Percentiles rank a stretch among this genome's conserved stretches.
These are phyloP conservation scores for Chymomyza fuscimana DNA, from an alignment of 2,888 invertebrate genomes.

Conservation along the genomic window DNA sequence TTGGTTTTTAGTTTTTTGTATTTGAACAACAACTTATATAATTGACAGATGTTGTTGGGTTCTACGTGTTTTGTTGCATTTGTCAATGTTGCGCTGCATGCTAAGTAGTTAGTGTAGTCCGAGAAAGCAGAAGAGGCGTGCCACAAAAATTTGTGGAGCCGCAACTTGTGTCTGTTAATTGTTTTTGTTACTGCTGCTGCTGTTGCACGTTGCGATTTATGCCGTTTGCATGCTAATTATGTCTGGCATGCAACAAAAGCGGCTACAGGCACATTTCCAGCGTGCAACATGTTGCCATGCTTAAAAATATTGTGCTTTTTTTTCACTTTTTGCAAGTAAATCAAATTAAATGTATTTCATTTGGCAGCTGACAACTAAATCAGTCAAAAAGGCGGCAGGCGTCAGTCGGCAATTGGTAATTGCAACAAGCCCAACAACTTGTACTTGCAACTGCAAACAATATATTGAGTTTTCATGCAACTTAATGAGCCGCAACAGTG, in stretches of 20 bases:
- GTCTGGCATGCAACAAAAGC: constrained; percentile 26
- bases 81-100: constrained; percentile 65
- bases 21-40: constrained; percentile 62
- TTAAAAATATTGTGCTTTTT: constrained; percentile 47
- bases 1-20: constrained; percentile 6
- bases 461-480: constrained; percentile 70
- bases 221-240: constrained; percentile 73
- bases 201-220: constrained; percentile 57
- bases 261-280: neutral
- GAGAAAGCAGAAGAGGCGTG: constrained; percentile 18
- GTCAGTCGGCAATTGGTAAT: constrained; percentile 39
- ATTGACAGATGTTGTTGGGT: constrained; percentile 61
- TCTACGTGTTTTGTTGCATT: constrained; percentile 67
- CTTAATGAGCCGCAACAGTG: constrained; percentile 62
- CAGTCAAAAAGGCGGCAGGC: constrained; percentile 56
- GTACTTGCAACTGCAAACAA: constrained; percentile 14
- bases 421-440: constrained; percentile 21
- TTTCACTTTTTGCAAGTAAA: neutral
- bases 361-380: constrained; percentile 64
- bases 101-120: constrained; percentile 51
- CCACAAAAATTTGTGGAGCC: constrained; percentile 21
- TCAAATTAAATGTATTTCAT: constrained; percentile 1
- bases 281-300: constrained; percentile 25
- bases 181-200: constrained; percentile 52
- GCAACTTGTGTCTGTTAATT: constrained; percentile 72